Conservation (phyloP, 2,113 vertebrate species). For the Xenopus borealis region DNA sequence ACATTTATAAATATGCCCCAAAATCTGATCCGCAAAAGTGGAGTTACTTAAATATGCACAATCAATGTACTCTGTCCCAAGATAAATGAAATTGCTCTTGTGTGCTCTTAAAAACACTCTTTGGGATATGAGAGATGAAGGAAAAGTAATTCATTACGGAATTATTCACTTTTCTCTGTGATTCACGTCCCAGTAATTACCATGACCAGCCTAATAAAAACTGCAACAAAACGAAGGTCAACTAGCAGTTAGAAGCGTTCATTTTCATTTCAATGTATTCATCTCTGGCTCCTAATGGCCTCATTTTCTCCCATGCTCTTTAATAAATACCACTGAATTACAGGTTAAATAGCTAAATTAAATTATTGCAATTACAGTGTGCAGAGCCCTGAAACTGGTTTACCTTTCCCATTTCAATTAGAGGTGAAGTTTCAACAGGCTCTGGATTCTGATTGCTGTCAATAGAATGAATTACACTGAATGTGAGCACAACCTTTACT, state of each 20-base stretch:
- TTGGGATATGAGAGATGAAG: constrained; percentile 78
- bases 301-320: constrained; percentile 96
- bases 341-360: constrained; percentile 99
- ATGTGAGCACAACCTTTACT: constrained; percentile 47
- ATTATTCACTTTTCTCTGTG: constrained; percentile 90
- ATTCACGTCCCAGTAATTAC: constrained; percentile 97
- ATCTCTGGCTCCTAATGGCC: constrained; percentile 96
- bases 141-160: constrained; percentile 92
- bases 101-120: constrained; percentile 52
- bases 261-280: constrained; percentile 99
- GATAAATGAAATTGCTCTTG: constrained; percentile 64
- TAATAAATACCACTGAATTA: constrained; percentile 99
- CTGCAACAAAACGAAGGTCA: constrained; percentile 96
- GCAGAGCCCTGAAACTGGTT: constrained; percentile 78
- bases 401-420: constrained; percentile 91
- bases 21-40: neutral
- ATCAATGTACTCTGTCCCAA: constrained; percentile 57
- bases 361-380: constrained; percentile 95
- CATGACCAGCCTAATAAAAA: constrained; percentile 90
- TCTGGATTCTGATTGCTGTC: constrained; percentile 75
- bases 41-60: neutral
- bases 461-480: constrained; percentile 63
- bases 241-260: constrained; percentile 96
- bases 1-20: no score
- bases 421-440: constrained; percentile 75